Evolutionary conservation across 2,113 vertebrate species (phyloP), one percentile per base, ranked within the genome.

Genomic region (Cebidichthys violaceus): DNA sequence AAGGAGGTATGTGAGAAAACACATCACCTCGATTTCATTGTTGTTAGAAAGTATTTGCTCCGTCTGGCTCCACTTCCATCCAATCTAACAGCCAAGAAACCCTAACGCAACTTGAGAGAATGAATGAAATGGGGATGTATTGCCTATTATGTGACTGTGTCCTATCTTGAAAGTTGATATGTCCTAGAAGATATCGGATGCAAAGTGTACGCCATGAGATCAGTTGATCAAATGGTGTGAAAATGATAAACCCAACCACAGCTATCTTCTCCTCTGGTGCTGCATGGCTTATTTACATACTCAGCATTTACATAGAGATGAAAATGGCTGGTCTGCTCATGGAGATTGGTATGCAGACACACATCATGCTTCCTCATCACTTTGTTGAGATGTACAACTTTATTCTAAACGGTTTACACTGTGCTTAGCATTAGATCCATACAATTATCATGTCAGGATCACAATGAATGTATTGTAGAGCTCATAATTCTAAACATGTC

Each of bases 301-400:
- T 86, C 85, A 85, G 82, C 88, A 92, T 94, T 94, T 86, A 90
- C 93, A 93, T 92, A 92, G 77, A 92, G 90, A 94, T 94, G 93
- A 75, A 92, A 92, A 84, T 73, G 81, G 84, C 83, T 90, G 68
- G 85, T 89, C 88, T 90, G 87, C 78, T 88, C 84, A 57, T 77
- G 61, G 82, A 86, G 47, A 90, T 89, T 82, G 77, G 74, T 81
- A 87, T 90, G 90, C 93, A 86, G 81, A 89, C 61, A 31, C 82
- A 79, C 89, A 89, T 84, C 85, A 89, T 88, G 89, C 92, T 62
- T 85, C 79, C 89, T 92, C 91, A 92, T 86, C 93, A 93, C 86
- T 93, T 93, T 90, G 81, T 76, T 75, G 71, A 86, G 84, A 85
- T 55, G 76, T 88, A 70, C 70, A 75, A 81, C 72, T 43, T 29